Conservation (phyloP, 2,888 invertebrate genomes). For the Nysson spinosus region DNA sequence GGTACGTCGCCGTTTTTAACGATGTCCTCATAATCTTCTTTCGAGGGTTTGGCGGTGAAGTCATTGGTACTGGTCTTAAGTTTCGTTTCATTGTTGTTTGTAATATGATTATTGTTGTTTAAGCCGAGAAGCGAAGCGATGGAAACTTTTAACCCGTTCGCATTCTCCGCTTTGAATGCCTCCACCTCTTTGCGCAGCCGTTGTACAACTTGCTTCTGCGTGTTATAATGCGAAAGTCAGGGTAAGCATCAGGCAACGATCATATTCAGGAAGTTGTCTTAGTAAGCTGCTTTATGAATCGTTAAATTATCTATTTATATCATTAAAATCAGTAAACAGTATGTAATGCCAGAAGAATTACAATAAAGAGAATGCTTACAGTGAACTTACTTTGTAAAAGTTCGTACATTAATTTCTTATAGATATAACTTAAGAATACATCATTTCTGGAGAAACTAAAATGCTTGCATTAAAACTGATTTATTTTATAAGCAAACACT, state of each 20-base stretch:
- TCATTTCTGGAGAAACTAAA: too few species aligned
- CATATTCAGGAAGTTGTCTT: conserved; percentile 40
- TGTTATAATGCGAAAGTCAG: conserved; percentile 37
- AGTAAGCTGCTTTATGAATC: conserved; percentile 31
- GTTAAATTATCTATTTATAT: conserved; percentile 25
- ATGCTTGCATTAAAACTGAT: too few species aligned
- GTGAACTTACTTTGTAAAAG: too few species aligned
- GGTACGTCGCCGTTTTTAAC: conserved; percentile 66
- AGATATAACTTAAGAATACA: too few species aligned
- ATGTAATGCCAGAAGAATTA: neutral
- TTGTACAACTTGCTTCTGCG: conserved; percentile 81
- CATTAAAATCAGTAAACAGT: too few species aligned
- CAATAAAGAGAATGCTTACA: too few species aligned
- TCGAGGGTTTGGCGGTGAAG: conserved; percentile 57
- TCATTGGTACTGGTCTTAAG: conserved; percentile 49
- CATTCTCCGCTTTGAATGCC: conserved; percentile 77
- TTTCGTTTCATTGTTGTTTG: conserved; percentile 62
- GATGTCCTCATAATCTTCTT: conserved; percentile 70
- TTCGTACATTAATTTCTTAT: too few species aligned
- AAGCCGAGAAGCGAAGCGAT: conserved; percentile 68
- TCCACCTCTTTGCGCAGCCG: conserved; percentile 81
- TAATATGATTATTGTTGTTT: conserved; percentile 71
- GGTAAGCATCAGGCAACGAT: conserved; percentile 27
- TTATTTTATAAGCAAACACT: too few species aligned
- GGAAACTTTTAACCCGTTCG: conserved; percentile 69